Evolutionary conservation across 2,797 vertebrate genomes (phyloP).

Genomic region (Apogon hyalosoma): DNA sequence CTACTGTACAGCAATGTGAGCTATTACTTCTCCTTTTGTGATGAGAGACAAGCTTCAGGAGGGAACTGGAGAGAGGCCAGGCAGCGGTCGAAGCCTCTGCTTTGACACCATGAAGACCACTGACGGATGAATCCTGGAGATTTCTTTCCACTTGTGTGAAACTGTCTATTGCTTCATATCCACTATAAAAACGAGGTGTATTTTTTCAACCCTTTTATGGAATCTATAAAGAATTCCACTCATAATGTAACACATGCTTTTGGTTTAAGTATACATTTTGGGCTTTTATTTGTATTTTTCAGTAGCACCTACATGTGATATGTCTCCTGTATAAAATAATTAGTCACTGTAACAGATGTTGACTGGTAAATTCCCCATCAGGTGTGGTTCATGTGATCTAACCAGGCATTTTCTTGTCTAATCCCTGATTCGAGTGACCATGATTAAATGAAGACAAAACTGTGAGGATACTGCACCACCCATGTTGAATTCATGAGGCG

Average conservation of each 20-base stretch:
- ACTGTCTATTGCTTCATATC: constrained; percentile 20
- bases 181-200: constrained; percentile 22
- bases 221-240: background rate
- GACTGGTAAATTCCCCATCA: constrained; percentile 26
- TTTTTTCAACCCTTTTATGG: constrained; percentile 3
- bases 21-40: constrained; percentile 15
- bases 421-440: constrained; percentile 7
- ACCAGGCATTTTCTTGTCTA: constrained; percentile 38
- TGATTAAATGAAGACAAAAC: constrained; percentile 27
- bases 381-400: constrained; percentile 40
- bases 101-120: constrained; percentile 64
- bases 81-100: constrained; percentile 60
- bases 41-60: constrained; percentile 41
- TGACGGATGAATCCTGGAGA: constrained; percentile 36
- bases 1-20: constrained; percentile 43
- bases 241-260: constrained; percentile 10
- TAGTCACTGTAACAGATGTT: constrained; percentile 18
- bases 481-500: constrained; percentile 44
- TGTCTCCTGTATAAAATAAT: constrained; percentile 5
- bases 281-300: background rate
- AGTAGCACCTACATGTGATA: background rate
- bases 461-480: constrained; percentile 30
- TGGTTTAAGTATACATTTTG: background rate
- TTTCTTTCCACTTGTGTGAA: constrained; percentile 28
- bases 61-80: constrained; percentile 64